Conservation (phyloP, 2,888 invertebrate species). For the Magallana nippona region DNA sequence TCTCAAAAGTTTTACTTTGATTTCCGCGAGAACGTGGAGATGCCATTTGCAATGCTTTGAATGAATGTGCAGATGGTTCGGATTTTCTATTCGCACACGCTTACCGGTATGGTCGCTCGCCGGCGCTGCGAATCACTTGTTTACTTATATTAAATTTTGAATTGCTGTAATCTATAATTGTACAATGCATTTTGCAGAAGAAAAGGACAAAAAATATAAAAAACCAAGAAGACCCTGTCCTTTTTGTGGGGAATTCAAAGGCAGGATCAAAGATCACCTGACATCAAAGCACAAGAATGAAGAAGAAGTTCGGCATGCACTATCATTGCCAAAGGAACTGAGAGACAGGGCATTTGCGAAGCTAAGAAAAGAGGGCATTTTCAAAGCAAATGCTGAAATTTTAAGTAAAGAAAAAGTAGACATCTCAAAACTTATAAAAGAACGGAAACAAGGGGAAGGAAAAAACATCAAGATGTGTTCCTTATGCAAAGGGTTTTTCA, state of each 20-base stretch:
- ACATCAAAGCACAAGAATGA: slow-evolving; percentile 22
- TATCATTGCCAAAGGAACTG: slow-evolving; percentile 6
- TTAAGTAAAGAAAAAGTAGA: slow-evolving; percentile 19
- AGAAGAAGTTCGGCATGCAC: not conserved
- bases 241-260: not conserved
- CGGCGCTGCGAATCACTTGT: too few relatives aligned
- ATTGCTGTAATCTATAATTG: too few relatives aligned
- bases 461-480: slow-evolving; percentile 32
- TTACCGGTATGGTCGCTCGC: too few relatives aligned
- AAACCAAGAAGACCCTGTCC: slow-evolving; percentile 9
- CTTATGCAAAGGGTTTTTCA: slow-evolving; percentile 39
- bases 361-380: slow-evolving; percentile 39
- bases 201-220: not conserved
- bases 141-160: too few relatives aligned
- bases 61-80: too few relatives aligned
- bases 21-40: too few relatives aligned
- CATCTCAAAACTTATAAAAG: slow-evolving; percentile 27
- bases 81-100: too few relatives aligned
- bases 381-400: slow-evolving; percentile 37
- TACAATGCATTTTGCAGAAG: not conserved
- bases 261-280: not conserved
- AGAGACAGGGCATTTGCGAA: slow-evolving; percentile 30
- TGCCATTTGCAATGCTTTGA: too few relatives aligned
- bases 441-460: slow-evolving; percentile 19
- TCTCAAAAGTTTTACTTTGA: too few relatives aligned